Evolutionary conservation across 1,140 invertebrate genomes (phyloP).

Genomic region (Octopus bimaculoides): DNA sequence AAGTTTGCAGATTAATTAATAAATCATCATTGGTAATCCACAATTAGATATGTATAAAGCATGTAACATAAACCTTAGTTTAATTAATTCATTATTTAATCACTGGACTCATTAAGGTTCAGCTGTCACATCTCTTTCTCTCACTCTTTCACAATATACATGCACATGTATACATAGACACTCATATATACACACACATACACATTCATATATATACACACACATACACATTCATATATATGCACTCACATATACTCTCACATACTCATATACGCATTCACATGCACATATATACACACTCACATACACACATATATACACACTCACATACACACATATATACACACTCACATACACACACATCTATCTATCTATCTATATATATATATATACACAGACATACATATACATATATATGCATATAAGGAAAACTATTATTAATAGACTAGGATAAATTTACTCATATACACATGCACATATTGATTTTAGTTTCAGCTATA

Average conservation of each 20-base stretch:
- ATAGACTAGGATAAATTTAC: not conserved
- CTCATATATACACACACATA: not conserved
- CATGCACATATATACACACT: not conserved
- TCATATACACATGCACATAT: not conserved
- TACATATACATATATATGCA: conserved; percentile 9
- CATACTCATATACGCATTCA: not conserved
- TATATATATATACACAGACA: conserved; percentile 7
- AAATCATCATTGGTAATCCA: no score
- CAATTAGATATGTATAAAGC: no score
- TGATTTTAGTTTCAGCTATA: no score
- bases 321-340: conserved; percentile 11
- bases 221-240: not conserved
- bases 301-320: conserved; percentile 5
- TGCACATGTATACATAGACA: no score
- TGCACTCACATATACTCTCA: not conserved
- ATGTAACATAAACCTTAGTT: no score
- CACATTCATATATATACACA: conserved; percentile 2
- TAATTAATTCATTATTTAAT: no score
- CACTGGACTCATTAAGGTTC: no score
- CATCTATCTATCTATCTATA: conserved; percentile 7
- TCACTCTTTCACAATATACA: no score
- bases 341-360: not conserved
- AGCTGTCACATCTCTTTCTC: no score
- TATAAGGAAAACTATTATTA: not conserved
- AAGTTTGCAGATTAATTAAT: no score